Conservation (phyloP, 37 sponge, comb jelly and placozoan species). For the Cladorhizidae sp. region DNA sequence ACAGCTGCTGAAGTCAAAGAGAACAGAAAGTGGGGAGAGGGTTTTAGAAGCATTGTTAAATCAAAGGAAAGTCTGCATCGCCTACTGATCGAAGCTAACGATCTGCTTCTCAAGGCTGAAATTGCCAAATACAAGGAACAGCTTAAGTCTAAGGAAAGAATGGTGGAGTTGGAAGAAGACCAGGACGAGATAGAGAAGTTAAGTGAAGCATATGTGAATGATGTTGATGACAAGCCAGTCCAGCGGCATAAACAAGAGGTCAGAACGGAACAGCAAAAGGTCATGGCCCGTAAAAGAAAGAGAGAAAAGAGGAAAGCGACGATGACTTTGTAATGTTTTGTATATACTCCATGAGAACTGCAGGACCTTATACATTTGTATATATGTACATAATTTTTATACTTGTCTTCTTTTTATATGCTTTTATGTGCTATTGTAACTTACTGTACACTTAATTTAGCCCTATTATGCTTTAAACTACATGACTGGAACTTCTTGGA, state of each 20-base stretch:
- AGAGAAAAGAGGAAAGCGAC: slow-evolving; percentile 2
- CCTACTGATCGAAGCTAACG: background rate
- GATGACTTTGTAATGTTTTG: too few species aligned
- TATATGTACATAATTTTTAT: too few species aligned
- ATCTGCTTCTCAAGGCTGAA: background rate
- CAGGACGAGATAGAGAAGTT: background rate
- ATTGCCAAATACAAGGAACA: background rate
- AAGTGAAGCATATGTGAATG: background rate
- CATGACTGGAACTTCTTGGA: too few species aligned
- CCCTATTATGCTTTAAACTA: too few species aligned
- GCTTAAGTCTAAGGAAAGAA: background rate
- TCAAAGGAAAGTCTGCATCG: background rate
- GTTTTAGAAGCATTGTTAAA: background rate
- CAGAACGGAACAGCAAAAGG: slow-evolving; percentile 3
- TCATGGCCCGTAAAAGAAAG: background rate
- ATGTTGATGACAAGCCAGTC: background rate
- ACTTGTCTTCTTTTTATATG: too few species aligned
- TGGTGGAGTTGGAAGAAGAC: background rate
- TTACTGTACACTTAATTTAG: too few species aligned
- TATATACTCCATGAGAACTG: too few species aligned
- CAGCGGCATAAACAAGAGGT: background rate
- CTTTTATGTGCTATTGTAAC: too few species aligned
- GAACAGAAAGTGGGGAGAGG: slow-evolving; percentile 4
- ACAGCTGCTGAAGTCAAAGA: background rate
- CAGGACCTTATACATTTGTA: too few species aligned